phyloP scores from a whole-genome alignment of 2,797 vertebrate species.

The Anabas testudineus region DNA sequence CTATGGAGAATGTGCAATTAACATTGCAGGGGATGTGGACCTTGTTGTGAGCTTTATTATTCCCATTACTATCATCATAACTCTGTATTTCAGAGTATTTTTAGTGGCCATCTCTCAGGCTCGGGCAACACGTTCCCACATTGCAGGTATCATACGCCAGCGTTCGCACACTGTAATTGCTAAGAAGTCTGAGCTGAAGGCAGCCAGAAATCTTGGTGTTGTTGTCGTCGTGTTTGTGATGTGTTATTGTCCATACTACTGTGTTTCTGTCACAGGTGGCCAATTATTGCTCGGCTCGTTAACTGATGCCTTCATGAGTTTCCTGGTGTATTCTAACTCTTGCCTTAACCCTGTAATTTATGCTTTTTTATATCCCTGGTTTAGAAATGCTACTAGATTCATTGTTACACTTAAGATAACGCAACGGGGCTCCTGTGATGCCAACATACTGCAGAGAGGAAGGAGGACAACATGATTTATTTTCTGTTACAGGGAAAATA shows the following conservation, averaged over 20 bases:
- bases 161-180: not conserved
- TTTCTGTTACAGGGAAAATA: too few species aligned
- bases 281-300: not conserved
- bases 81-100: slow-evolving; percentile 23
- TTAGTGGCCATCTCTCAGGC: too few species aligned
- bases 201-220: not conserved
- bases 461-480: too few species aligned
- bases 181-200: slow-evolving; percentile 14
- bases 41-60: slow-evolving; percentile 3
- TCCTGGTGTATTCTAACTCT: slow-evolving; percentile 33
- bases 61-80: slow-evolving; percentile 1
- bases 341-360: slow-evolving; percentile 24
- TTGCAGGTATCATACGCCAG: not conserved
- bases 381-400: slow-evolving; percentile 1
- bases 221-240: slow-evolving; percentile 13
- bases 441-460: not conserved
- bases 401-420: not conserved
- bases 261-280: not conserved
- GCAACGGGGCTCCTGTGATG: not conserved
- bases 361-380: slow-evolving; percentile 20
- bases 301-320: not conserved
- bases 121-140: slow-evolving; percentile 7
- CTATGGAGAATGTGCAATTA: slow-evolving; percentile 15
- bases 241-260: slow-evolving; percentile 20
- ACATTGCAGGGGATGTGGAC: not conserved